These are phyloP conservation scores for Aphidius colemani DNA, from an alignment of 2,888 invertebrate species.

Conservation along the genomic window DNA sequence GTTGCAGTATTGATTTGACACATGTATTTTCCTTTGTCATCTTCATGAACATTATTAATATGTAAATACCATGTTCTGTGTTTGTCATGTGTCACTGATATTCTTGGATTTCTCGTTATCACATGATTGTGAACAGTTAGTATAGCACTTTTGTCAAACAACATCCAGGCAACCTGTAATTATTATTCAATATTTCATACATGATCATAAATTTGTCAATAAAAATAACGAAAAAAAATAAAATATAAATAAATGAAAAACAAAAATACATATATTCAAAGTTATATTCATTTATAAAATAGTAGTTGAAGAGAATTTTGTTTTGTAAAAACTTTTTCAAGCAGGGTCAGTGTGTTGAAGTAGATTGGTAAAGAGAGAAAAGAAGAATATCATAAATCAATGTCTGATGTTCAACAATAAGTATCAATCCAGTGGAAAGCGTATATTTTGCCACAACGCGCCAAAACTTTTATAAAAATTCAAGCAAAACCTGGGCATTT, in stretches of 20 bases:
- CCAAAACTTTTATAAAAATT: conserved; percentile 23
- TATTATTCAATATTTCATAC: not conserved
- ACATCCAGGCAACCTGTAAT: conserved; percentile 92
- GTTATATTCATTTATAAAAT: not conserved
- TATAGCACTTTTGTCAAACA: conserved; percentile 92
- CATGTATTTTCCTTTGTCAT: conserved; percentile 91
- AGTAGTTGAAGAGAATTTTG: not conserved
- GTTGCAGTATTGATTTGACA: conserved; percentile 93
- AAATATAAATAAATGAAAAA: not conserved
- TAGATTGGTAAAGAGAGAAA: too few species aligned
- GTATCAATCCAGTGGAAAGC: conserved; percentile 35
- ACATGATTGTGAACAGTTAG: conserved; percentile 93
- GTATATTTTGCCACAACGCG: conserved; percentile 27
- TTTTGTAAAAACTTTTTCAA: not conserved
- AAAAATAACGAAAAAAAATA: not conserved
- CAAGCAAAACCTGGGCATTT: conserved; percentile 1
- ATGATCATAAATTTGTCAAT: not conserved
- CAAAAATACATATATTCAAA: not conserved
- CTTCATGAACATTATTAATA: conserved; percentile 88
- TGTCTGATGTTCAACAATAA: conserved; percentile 33
- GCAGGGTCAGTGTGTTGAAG: conserved; percentile 18
- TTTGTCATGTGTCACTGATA: conserved; percentile 90
- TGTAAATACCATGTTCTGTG: conserved; percentile 92
- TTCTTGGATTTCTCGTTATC: conserved; percentile 89
- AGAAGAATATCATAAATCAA: conserved; percentile 30